Percentiles rank a stretch among this genome's conserved stretches.
Evolutionary conservation across 2,113 vertebrate genomes (phyloP).

Genomic region (Platycercus adscitus): DNA sequence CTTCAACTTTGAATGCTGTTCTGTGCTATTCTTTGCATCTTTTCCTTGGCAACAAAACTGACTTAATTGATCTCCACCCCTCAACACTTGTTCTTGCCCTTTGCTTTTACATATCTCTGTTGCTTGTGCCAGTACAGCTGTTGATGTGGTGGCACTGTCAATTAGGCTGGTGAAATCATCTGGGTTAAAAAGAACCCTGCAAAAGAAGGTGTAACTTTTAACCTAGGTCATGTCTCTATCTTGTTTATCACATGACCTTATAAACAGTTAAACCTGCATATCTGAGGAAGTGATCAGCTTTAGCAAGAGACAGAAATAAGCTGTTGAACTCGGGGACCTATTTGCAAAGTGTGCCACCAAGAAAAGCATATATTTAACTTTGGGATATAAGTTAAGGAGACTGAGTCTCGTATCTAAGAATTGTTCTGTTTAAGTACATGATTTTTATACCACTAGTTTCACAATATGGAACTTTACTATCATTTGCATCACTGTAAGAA

Average conservation of each 20-base stretch:
- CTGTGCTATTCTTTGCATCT: conserved; percentile 42
- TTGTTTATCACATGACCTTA: not conserved
- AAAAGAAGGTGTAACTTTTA: not conserved
- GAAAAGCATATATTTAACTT: not conserved
- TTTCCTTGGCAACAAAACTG: not conserved
- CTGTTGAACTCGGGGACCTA: not conserved
- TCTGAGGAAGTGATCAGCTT: not conserved
- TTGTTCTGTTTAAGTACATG: not conserved
- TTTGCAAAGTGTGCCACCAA: not conserved
- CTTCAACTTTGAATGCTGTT: conserved; percentile 27
- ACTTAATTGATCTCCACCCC: not conserved
- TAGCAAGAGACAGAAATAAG: not conserved
- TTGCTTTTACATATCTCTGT: not conserved
- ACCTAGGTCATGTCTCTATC: not conserved
- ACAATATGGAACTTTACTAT: not conserved
- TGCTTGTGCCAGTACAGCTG: not conserved
- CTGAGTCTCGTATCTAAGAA: not conserved
- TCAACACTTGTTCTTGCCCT: not conserved
- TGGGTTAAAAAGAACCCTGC: not conserved
- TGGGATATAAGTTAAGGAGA: not conserved
- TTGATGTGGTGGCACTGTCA: not conserved
- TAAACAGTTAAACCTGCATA: not conserved
- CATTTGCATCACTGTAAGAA: not conserved
- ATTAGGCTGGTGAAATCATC: not conserved
- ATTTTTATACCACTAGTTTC: not conserved